These are phyloP conservation scores for Dermochelys coriacea DNA, from an alignment of 2,797 vertebrate genomes.

Conservation along the genomic window DNA sequence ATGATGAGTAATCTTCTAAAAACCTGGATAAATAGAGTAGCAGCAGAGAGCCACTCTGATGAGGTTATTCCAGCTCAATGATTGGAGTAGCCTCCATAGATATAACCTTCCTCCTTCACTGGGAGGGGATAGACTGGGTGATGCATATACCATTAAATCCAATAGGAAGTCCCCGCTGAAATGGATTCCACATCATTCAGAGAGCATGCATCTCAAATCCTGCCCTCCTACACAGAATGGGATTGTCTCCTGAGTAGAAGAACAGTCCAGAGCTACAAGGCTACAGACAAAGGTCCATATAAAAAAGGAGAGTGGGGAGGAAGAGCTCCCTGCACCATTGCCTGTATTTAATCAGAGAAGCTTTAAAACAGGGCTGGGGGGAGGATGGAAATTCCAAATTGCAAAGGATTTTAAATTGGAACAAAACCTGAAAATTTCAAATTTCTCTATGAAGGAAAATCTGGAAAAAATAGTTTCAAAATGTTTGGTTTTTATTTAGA, in stretches of 20 bases:
- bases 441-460: not conserved
- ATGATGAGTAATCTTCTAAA: not conserved
- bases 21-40: not conserved
- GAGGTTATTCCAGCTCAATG: not conserved
- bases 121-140: not conserved
- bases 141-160: not conserved
- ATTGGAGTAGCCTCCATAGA: not conserved
- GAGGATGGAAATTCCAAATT: not conserved
- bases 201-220: not conserved
- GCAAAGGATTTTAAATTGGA: not conserved
- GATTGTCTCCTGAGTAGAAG: not conserved
- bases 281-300: not conserved
- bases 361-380: not conserved
- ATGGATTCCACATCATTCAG: not conserved
- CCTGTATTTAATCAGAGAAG: not conserved
- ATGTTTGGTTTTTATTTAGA: not conserved
- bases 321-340: not conserved
- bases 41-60: not conserved
- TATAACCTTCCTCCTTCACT: not conserved
- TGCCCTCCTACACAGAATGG: not conserved
- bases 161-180: not conserved
- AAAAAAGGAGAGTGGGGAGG: rapidly evolving
- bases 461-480: not conserved
- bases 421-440: not conserved
- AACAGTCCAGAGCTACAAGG: not conserved